Percentiles rank a stretch among this genome's conserved stretches.
Evolutionary conservation across 1,140 invertebrate genomes (phyloP).

Genomic region (Meloidogyne chitwoodi): DNA sequence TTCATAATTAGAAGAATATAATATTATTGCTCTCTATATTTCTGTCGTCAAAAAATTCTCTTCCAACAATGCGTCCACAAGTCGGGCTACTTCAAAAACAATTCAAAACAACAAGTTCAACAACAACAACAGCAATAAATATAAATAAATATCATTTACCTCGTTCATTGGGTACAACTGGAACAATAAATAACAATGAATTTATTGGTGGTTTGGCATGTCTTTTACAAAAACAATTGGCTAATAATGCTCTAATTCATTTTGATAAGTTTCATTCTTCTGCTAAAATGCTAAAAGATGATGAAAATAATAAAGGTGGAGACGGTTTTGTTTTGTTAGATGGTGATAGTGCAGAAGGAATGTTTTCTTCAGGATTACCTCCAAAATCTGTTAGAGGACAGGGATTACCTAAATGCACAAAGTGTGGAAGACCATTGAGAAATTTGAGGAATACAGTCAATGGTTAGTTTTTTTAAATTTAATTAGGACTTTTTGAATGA

Average conservation of each 20-base stretch:
- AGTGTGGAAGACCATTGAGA: slow-evolving; percentile 26
- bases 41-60: background rate
- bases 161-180: background rate
- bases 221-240: no score
- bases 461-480: slow-evolving; percentile 13
- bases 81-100: slow-evolving; percentile 6
- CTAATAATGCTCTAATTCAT: no score
- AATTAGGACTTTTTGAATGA: no score
- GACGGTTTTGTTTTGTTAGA: background rate
- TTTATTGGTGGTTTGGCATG: no score
- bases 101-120: background rate
- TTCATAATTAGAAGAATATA: background rate
- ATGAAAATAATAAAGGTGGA: slow-evolving; percentile 1
- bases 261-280: background rate
- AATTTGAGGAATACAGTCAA: slow-evolving; percentile 23
- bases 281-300: background rate
- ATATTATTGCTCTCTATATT: background rate
- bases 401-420: slow-evolving; percentile 6
- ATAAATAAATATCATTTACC: background rate
- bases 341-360: background rate
- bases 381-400: background rate
- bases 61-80: background rate
- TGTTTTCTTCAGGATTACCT: background rate
- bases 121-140: background rate
- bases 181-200: no score